Evolutionary conservation across 1,140 invertebrate genomes (phyloP), one percentile per base, ranked within the genome.

Genomic region (Chymomyza costata): DNA sequence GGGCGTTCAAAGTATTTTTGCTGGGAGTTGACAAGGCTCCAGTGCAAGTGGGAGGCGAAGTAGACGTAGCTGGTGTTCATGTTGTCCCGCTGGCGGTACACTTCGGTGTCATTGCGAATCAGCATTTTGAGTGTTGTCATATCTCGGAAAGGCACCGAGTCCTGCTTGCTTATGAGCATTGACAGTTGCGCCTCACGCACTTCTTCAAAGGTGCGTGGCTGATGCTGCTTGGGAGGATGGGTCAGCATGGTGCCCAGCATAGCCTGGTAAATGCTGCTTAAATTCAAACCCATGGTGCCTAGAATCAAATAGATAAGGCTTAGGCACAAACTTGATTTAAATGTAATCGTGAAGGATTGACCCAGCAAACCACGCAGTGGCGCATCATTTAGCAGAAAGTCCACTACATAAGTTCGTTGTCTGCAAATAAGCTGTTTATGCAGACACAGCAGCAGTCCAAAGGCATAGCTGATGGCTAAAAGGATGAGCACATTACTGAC

Each of bases 341-440:
- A 25, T 7, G 18, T 2, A n/a, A n/a, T n/a, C n/a, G n/a, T n/a
- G 16, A 73, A 81, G 5, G 74, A 53, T 34, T 74, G 74, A 0
- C 73, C 73, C 21, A 80, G 6, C 0, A 80, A n/a, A 0, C 74
- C 73, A 6, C 74, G 74, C 2, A 80, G 14, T 0, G 74, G 60
- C 1, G 38, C 32, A 11, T 81, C 73, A 7, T 73, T 73, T 0
- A 80, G 56, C 13, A 80, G 1, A 2, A 65, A 73, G 14, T 80
- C 68, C 6, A 44, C 52, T 5, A 31, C 2, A 8, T 13, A 11
- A 0, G 15, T 45, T 1, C 14, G 1, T 1, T 28, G 2, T 7
- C 10, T 31, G 6, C 21, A 40, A 6, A 6, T 28, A n/a, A 61
- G 10, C 1, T 31, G 15, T 8, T 15, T 39, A 8, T 65, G 41